Evolutionary conservation across 2,888 invertebrate species (phyloP).

Genomic region (Branchipolynoe longqiensis): DNA sequence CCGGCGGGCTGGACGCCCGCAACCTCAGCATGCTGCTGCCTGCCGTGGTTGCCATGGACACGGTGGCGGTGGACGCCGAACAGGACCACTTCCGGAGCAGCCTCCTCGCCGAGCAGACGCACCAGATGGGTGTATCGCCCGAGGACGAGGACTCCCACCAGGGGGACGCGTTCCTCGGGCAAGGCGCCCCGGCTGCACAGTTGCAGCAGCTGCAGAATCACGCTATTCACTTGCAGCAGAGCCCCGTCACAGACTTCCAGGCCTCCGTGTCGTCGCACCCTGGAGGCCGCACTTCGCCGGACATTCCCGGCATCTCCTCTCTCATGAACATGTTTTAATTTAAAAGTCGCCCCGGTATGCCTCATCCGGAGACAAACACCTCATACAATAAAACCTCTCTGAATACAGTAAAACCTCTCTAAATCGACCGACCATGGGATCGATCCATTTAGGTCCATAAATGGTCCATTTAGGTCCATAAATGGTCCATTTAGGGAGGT

Average conservation of each 20-base stretch:
- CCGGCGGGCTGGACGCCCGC: slow-evolving; percentile 8
- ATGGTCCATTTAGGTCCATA: no score
- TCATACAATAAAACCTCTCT: no score
- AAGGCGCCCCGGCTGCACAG: background rate
- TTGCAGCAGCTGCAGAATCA: slow-evolving; percentile 2
- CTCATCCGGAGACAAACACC: no score
- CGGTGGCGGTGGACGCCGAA: no score
- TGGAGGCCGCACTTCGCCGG: background rate
- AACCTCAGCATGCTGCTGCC: slow-evolving; percentile 54
- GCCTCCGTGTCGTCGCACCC: background rate
- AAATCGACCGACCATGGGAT: no score
- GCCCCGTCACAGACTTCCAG: background rate
- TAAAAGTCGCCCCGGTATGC: no score
- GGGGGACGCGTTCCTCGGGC: background rate
- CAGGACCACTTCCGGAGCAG: slow-evolving; percentile 1
- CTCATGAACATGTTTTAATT: no score
- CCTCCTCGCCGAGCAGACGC: background rate
- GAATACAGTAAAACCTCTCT: no score
- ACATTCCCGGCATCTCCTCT: slow-evolving; percentile 2
- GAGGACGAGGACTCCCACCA: background rate
- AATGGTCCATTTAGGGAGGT: no score
- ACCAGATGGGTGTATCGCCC: background rate
- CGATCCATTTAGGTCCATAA: no score
- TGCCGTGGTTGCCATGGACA: background rate
- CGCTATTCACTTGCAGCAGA: background rate